phyloP scores from a whole-genome alignment of 2,113 vertebrate genomes.

The Amphilophus citrinellus region DNA sequence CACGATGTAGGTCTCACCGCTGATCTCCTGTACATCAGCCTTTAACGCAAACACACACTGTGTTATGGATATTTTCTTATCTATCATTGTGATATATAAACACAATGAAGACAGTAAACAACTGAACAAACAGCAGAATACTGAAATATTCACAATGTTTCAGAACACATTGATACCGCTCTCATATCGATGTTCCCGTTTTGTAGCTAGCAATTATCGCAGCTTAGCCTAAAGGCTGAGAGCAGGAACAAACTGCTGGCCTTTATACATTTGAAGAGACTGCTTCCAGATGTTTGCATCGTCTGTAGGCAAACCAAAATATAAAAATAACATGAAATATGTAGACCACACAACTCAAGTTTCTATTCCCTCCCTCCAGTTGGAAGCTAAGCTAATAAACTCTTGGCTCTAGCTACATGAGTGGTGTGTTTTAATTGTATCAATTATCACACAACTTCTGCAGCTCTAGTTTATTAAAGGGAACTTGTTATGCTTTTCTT shows the following conservation, averaged over 20 bases:
- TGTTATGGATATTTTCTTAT: not conserved
- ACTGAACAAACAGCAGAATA: not conserved
- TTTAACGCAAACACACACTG: conserved; percentile 63
- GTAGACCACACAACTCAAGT: not conserved
- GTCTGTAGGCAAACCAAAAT: not conserved
- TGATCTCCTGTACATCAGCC: conserved; percentile 85
- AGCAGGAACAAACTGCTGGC: not conserved
- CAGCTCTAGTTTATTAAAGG: too few species aligned
- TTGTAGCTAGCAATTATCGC: not conserved
- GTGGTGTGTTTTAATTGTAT: not conserved
- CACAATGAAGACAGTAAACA: not conserved
- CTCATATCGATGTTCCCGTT: not conserved
- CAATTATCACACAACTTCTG: not conserved
- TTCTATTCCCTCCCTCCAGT: not conserved
- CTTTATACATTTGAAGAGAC: not conserved
- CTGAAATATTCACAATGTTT: too few species aligned
- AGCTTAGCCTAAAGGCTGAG: not conserved
- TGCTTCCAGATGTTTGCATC: not conserved
- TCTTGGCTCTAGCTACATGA: not conserved
- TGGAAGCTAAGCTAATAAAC: not conserved
- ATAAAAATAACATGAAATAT: not conserved
- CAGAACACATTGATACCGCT: not conserved
- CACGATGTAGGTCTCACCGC: conserved; percentile 88
- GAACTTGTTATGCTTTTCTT: not conserved
- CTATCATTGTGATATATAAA: not conserved